Conservation (phyloP, 1,140 invertebrate genomes). For the Anthonomus grandis region DNA sequence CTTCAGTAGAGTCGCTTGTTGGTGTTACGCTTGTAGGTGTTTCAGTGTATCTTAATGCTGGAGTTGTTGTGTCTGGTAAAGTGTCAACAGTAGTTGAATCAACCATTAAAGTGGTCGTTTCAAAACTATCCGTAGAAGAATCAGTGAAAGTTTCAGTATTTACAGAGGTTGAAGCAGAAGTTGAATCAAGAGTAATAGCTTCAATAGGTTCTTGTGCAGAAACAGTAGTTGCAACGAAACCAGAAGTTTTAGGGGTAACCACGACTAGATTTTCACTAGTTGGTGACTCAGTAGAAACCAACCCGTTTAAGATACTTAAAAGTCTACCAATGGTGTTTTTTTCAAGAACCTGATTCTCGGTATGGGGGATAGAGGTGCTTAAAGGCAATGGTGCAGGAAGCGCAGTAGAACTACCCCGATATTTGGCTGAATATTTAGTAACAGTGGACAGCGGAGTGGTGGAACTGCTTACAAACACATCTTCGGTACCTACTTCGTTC, state of each 20-base stretch:
- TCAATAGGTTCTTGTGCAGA: slow-evolving; percentile 24
- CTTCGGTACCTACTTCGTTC: slow-evolving; percentile 43
- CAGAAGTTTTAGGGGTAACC: slow-evolving; percentile 36
- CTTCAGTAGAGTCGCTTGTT: background rate
- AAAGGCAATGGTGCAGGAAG: slow-evolving; percentile 34
- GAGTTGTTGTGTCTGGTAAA: background rate
- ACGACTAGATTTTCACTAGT: slow-evolving; percentile 32
- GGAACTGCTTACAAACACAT: slow-evolving; percentile 34
- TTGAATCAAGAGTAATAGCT: slow-evolving; percentile 3
- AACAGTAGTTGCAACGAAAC: slow-evolving; percentile 18
- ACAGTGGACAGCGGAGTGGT: slow-evolving; percentile 34
- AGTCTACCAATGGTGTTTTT: slow-evolving; percentile 41
- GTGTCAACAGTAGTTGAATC: slow-evolving; percentile 4
- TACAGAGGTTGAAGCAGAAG: slow-evolving; percentile 13
- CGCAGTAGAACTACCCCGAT: slow-evolving; percentile 28
- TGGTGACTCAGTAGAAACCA: slow-evolving; percentile 29
- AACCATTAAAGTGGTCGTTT: background rate
- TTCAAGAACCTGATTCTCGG: slow-evolving; percentile 36
- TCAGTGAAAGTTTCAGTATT: slow-evolving; percentile 20
- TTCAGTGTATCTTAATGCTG: background rate
- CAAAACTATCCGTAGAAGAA: slow-evolving; percentile 7
- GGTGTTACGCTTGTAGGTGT: background rate
- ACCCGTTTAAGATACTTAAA: slow-evolving; percentile 37
- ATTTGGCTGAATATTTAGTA: slow-evolving; percentile 33
- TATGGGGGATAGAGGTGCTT: slow-evolving; percentile 34